Conservation (phyloP, 2,797 vertebrate genomes). For the Xiphophorus birchmanni region DNA sequence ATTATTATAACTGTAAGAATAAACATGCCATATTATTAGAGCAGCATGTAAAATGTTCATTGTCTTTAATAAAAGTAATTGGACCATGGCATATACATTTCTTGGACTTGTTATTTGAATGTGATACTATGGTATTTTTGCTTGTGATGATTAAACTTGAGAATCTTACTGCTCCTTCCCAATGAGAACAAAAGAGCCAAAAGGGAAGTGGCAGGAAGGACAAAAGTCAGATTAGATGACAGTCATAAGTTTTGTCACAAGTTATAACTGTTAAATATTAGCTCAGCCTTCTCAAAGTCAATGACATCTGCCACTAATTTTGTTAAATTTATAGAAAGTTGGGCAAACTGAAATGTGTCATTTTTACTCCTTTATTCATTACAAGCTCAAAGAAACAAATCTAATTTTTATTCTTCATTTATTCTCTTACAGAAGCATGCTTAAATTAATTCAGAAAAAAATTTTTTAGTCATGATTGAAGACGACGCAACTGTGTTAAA, state of each 20-base stretch:
- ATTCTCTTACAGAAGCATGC: constrained; percentile 8
- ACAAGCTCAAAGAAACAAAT: constrained; percentile 7
- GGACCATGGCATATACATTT: not conserved
- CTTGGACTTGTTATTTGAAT: not conserved
- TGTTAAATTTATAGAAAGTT: not conserved
- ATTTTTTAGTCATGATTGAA: constrained; percentile 13
- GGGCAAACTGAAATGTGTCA: not conserved
- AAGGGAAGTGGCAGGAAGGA: constrained; percentile 3
- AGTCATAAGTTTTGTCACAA: not conserved
- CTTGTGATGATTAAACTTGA: not conserved
- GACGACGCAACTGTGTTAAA: constrained; percentile 17
- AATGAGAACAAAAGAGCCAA: not conserved
- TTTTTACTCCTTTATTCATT: not conserved
- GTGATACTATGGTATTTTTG: not conserved
- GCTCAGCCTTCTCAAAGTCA: not conserved
- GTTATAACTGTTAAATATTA: not conserved
- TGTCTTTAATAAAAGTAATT: not conserved
- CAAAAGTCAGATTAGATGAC: not conserved
- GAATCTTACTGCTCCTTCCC: not conserved
- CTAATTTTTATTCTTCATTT: constrained; percentile 4
- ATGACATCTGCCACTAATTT: not conserved
- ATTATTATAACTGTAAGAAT: not conserved
- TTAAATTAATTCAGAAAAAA: constrained; percentile 14
- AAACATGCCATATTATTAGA: not conserved
- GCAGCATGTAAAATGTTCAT: not conserved